Evolutionary conservation across 1,140 invertebrate species (phyloP), one percentile per base, ranked within the genome.

Genomic region (Cydia pomonella): DNA sequence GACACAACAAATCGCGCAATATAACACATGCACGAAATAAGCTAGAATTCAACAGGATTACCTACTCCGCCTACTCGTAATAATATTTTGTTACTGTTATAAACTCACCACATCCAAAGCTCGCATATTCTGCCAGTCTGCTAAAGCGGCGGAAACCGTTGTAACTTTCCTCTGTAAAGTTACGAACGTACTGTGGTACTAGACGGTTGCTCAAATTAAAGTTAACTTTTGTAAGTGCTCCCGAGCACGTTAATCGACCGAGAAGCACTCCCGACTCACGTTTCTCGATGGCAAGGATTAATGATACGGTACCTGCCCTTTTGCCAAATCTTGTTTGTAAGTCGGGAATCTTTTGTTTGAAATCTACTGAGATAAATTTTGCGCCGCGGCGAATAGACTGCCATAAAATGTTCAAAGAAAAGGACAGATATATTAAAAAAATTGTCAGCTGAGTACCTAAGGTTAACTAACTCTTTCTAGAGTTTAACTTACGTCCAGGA

Each of bases 141-240:
- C 18, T 59, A n/a, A 33, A 69, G 27, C 64, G 2, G 29, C 29
- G 21, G 29, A 69, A 38, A 38, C 64, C 12, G 64, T 18, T 41
- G 3, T 18, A 69, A 21, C 33, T 69, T 69, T 69, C 27, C 64
- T 33, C 10, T 18, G 33, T 7, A 33, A 69, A 69, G n/a, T 69
- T 69, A 1, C 29, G 29, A 69, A 41, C 64, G 3, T 59, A 69
- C 64, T 38, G 27, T 5, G 4, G 13, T 29, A 38, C 64, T 69
- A 69, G 29, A 69, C 64, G 64, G 27, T 69, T 33, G n/a, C 64
- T 33, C 64, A 69, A 59, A 59, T 59, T 59, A 59, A 69, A 69
- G 33, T 69, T 69, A 69, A 69, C 64, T 69, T 69, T 69, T 69
- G 64, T 69, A 69, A 69, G 64, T 69, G 64, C 33, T 69, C 64